Base-by-base conservation (phyloP, 2,797 vertebrate genomes). In the Iguana delicatissima region DNA sequence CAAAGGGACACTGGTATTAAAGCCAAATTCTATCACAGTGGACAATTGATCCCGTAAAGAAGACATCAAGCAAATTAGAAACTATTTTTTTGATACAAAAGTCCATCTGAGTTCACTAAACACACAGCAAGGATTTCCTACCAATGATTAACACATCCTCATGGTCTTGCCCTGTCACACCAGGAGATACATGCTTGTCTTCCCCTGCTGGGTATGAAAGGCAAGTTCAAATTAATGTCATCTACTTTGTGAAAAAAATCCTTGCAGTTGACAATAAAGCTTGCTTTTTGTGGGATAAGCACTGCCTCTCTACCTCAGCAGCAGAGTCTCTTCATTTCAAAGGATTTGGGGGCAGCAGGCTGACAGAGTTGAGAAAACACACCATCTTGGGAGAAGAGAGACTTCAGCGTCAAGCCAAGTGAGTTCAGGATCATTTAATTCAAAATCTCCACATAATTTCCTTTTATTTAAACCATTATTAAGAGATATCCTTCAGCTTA, bases 381-480 rank as follows among this genome's bases (percentile, higher is more conserved):
- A 77, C 20, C 67, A 85, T 74, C 62, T 91, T 79, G 2, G 77
- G 77, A 93, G 88, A 85, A 92, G 90, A 94, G 32, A 90, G 89
- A 92, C 93, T 96, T 95, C 92, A 93, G 59, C 50, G 79, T 69
- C n/a, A 76, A 95, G 89, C 84, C 67, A 86, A 93, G 57, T 91
- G 92, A 89, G 87, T 86, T 95, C 96, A 95, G 96, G 96, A 97
- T 96, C 95, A 95, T 94, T 96, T 95, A 97, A 96, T 96, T 96
- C 91, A 95, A 96, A 97, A 95, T 95, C 92, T 94, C 93, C 94
- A 95, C 52, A 92, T 98, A 98, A 98, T 98, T 98, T 98, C 96
- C 97, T 98, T 98, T 98, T 97, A 98, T 98, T 98, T 97, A 98
- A 98, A 97, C 95, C 97, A 97, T 98, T 97, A 98, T 98, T 98